Evolutionary conservation across 2,797 vertebrate genomes (phyloP).

Genomic region (Synanceia verrucosa): DNA sequence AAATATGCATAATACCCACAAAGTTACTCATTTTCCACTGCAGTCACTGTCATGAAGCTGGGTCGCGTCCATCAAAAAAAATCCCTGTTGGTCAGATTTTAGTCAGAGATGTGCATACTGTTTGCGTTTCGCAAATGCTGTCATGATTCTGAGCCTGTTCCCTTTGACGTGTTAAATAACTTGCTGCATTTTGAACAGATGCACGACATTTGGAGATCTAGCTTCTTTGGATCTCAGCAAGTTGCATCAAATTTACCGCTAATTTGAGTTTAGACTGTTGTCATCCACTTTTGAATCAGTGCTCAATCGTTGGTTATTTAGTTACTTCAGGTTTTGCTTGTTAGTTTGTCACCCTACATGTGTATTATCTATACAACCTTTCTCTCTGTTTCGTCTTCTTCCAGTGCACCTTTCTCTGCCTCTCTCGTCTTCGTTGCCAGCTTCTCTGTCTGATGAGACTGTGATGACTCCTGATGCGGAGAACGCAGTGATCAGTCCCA

Average conservation of each 20-base stretch:
- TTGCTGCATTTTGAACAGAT: background rate
- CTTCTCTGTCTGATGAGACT: constrained; percentile 82
- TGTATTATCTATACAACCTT: background rate
- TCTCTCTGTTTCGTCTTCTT: background rate
- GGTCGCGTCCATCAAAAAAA: background rate
- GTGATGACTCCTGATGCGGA: constrained; percentile 87
- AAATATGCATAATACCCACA: background rate
- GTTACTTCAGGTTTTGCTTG: background rate
- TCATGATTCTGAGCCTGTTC: background rate
- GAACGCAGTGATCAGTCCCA: constrained; percentile 87
- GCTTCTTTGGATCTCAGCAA: background rate
- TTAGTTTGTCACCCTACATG: background rate
- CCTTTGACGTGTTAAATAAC: constrained; percentile 10
- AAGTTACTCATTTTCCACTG: background rate
- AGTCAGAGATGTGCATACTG: background rate
- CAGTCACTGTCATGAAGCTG: constrained; percentile 5
- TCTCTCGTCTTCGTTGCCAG: constrained; percentile 83
- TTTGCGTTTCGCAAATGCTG: constrained; percentile 4
- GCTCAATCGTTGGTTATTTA: too few species aligned
- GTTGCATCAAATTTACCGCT: background rate
- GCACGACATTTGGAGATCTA: constrained; percentile 7
- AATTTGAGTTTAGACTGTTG: background rate
- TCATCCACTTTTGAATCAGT: constrained; percentile 4
- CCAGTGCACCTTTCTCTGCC: constrained; percentile 83
- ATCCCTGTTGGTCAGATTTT: background rate